Percentiles rank a stretch among this genome's conserved stretches.
These are phyloP conservation scores for Cardiocondyla obscurior DNA, from an alignment of 1,140 invertebrate species.

Conservation along the genomic window DNA sequence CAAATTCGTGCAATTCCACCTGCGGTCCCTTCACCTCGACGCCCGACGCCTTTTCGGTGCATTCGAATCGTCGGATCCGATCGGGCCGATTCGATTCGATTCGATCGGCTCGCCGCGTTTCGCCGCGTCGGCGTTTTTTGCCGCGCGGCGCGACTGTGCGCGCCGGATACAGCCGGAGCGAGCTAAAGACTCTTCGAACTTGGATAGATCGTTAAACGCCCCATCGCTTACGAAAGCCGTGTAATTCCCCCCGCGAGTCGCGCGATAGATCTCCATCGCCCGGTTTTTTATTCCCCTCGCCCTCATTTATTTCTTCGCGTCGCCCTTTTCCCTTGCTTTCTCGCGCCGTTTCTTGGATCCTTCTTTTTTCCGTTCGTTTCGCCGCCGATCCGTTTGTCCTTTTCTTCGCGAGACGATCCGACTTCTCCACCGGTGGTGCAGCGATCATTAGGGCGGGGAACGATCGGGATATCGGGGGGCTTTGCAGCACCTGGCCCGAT, in stretches of 20 bases:
- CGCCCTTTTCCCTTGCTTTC: not conserved
- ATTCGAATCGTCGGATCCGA: slow-evolving; percentile 28
- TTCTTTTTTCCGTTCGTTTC: slow-evolving; percentile 20
- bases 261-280: slow-evolving; percentile 1
- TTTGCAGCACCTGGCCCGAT: slow-evolving; percentile 68
- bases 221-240: slow-evolving; percentile 60
- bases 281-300: not conserved
- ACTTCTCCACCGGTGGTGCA: slow-evolving; percentile 28
- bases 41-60: slow-evolving; percentile 8
- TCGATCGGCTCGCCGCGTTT: slow-evolving; percentile 35
- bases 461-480: slow-evolving; percentile 63
- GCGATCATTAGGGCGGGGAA: slow-evolving; percentile 71
- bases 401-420: slow-evolving; percentile 36
- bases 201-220: slow-evolving; percentile 64
- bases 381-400: not conserved
- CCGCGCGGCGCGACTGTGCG: not conserved
- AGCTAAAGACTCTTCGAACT: slow-evolving; percentile 15
- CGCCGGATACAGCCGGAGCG: slow-evolving; percentile 1
- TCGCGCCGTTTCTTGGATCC: slow-evolving; percentile 19
- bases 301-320: not conserved
- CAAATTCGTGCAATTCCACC: slow-evolving; percentile 31
- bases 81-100: slow-evolving; percentile 5
- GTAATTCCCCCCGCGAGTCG: slow-evolving; percentile 55
- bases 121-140: slow-evolving; percentile 29
- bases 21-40: slow-evolving; percentile 16